phyloP scores from a whole-genome alignment of 2,113 vertebrate species.

The Saguinus imperator region DNA sequence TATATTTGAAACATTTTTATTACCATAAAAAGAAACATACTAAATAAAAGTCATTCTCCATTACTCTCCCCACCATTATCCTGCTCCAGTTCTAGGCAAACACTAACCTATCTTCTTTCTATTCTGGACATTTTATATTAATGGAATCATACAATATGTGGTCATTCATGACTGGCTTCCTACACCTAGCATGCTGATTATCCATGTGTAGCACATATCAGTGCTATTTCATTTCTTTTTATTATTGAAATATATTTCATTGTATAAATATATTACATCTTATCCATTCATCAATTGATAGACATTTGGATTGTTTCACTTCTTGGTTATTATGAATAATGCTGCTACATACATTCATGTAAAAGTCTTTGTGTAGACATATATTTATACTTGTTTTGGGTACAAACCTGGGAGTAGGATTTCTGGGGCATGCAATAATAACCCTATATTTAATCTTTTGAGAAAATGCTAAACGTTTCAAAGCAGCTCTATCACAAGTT shows the following conservation, averaged over 20 bases:
- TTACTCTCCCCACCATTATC: background rate
- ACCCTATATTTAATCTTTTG: background rate
- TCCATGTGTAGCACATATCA: background rate
- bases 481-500: background rate
- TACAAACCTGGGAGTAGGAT: background rate
- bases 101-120: background rate
- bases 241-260: background rate
- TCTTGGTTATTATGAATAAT: background rate
- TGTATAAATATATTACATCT: background rate
- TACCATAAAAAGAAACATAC: background rate
- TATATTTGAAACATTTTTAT: background rate
- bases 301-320: background rate
- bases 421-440: background rate
- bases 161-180: background rate
- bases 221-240: background rate
- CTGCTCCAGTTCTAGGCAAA: background rate
- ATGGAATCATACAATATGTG: background rate
- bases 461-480: background rate
- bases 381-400: background rate
- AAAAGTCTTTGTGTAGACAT: background rate
- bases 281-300: background rate
- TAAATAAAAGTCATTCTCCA: background rate
- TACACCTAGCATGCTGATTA: background rate
- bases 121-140: background rate
- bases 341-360: background rate